These are phyloP conservation scores for Gymnocheta viridis DNA, from an alignment of 2,888 invertebrate species.

Conservation along the genomic window DNA sequence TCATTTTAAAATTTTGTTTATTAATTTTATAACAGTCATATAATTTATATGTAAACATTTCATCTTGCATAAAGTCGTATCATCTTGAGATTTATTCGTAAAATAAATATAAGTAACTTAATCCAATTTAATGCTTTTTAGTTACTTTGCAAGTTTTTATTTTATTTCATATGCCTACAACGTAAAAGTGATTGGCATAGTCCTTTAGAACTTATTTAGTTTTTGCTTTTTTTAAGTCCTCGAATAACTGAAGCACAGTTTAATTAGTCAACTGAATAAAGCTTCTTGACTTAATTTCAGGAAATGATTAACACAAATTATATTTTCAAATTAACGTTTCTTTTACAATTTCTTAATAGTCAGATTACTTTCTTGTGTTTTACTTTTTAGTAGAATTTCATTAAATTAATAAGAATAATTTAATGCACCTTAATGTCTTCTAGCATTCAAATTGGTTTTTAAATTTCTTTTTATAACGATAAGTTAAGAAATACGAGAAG, in stretches of 20 bases:
- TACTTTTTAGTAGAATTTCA: not conserved
- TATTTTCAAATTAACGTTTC: not conserved
- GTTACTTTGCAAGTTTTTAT: too few species aligned
- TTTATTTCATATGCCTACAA: not conserved
- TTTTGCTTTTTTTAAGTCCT: not conserved
- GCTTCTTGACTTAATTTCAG: not conserved
- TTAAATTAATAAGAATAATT: slow-evolving; percentile 1
- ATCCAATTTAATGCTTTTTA: too few species aligned
- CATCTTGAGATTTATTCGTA: too few species aligned
- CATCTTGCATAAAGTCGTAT: too few species aligned
- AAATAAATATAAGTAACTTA: too few species aligned
- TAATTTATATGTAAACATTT: too few species aligned
- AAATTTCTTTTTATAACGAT: not conserved
- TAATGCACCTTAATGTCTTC: not conserved
- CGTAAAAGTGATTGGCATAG: not conserved
- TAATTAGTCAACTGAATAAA: not conserved
- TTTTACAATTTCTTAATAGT: not conserved
- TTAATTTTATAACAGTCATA: too few species aligned
- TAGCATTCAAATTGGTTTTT: too few species aligned
- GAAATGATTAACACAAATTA: not conserved
- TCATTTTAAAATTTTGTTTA: too few species aligned
- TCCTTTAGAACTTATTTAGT: too few species aligned
- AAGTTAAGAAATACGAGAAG: not conserved
- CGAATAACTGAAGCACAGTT: not conserved
- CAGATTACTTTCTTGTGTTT: too few species aligned